Evolutionary conservation across 2,888 invertebrate genomes (phyloP).

Genomic region (Panopea generosa): DNA sequence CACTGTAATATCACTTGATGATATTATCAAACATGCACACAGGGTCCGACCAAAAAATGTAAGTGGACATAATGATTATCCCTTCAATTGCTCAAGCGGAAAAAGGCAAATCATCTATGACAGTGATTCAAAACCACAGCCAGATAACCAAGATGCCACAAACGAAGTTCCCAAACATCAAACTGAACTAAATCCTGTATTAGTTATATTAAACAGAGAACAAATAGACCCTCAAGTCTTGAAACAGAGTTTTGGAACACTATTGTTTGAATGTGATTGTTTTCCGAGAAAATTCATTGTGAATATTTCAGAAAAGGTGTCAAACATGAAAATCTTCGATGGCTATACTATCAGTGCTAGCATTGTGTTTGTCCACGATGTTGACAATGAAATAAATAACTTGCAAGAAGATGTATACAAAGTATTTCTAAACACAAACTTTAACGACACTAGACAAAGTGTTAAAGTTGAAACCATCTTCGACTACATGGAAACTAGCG

Average conservation of each 20-base stretch:
- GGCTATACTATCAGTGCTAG: constrained; percentile 15
- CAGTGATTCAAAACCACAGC: not conserved
- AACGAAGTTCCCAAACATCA: no score
- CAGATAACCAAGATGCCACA: no score
- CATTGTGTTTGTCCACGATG: constrained; percentile 45
- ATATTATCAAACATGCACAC: not conserved
- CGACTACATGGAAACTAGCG: constrained; percentile 57
- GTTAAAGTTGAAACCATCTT: constrained; percentile 62
- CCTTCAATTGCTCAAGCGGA: no score
- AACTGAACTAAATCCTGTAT: no score
- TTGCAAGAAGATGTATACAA: constrained; percentile 55
- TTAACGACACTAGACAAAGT: constrained; percentile 9
- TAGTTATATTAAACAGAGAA: no score
- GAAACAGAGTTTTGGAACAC: no score
- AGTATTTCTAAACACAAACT: constrained; percentile 58
- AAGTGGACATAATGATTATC: no score
- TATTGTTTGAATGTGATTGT: constrained; percentile 65
- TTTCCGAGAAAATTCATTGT: constrained; percentile 70
- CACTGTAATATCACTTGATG: not conserved
- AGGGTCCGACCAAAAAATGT: no score
- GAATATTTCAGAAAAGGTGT: constrained; percentile 59
- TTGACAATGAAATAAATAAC: constrained; percentile 55
- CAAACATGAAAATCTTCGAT: constrained; percentile 7
- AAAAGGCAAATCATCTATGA: no score
- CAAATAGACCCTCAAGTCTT: no score